Evolutionary conservation across 2,797 vertebrate genomes (phyloP).

Genomic region (Argyrosomus regius): DNA sequence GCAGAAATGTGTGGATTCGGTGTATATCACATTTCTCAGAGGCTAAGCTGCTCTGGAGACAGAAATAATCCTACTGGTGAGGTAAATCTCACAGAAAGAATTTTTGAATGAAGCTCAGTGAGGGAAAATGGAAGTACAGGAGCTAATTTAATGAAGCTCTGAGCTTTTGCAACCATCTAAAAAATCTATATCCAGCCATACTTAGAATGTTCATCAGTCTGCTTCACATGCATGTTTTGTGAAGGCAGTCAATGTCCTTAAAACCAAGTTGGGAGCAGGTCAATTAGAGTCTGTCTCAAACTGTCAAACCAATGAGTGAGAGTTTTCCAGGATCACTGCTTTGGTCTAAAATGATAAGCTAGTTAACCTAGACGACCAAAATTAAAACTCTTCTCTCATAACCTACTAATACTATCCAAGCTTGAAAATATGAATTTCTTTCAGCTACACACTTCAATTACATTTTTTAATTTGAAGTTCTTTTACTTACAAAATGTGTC

Average conservation of each 20-base stretch:
- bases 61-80: neutral
- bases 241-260: neutral
- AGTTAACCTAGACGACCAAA: neutral
- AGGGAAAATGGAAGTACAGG: neutral
- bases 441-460: neutral
- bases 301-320: neutral
- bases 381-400: neutral
- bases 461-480: neutral
- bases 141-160: neutral
- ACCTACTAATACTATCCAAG: too few species aligned
- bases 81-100: neutral
- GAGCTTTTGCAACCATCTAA: neutral
- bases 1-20: constrained; percentile 3
- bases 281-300: neutral
- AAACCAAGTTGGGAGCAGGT: neutral
- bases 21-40: neutral
- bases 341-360: neutral
- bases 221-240: neutral
- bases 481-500: constrained; percentile 5
- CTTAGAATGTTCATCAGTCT: neutral
- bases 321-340: neutral
- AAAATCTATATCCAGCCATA: neutral
- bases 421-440: neutral
- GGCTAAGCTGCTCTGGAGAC: neutral
- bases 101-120: neutral